Percentiles rank a stretch among this genome's conserved stretches.
phyloP scores from a whole-genome alignment of 2,113 vertebrate species.

The Corythoichthys intestinalis region DNA sequence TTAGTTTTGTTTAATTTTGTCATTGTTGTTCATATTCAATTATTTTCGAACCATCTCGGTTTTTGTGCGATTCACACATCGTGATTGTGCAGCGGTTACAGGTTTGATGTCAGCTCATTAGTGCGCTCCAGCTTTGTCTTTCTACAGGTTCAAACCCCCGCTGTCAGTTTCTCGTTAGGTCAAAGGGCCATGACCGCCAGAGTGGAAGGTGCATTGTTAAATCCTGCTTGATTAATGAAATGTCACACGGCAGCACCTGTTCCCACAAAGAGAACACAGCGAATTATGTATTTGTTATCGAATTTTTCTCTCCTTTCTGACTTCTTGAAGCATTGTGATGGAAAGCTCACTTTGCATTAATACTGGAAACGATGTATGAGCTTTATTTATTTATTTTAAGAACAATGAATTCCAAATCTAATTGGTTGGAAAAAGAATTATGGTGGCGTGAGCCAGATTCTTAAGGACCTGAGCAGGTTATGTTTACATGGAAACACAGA shows the following conservation, averaged over 20 bases:
- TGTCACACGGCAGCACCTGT: conserved; percentile 59
- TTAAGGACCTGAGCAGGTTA: too few species aligned
- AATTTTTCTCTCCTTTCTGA: conserved; percentile 9
- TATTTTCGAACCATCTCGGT: too few species aligned
- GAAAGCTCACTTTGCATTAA: conserved; percentile 4
- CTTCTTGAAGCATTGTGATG: background rate
- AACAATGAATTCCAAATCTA: too few species aligned
- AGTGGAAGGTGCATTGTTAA: conserved; percentile 50
- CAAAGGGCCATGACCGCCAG: conserved; percentile 38
- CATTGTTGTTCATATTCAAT: too few species aligned
- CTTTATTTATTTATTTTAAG: background rate
- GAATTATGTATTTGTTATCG: conserved; percentile 27
- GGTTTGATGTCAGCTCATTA: conserved; percentile 1
- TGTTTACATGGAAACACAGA: too few species aligned
- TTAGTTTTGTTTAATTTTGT: too few species aligned
- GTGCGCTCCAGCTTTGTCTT: conserved; percentile 22
- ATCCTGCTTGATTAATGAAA: conserved; percentile 59
- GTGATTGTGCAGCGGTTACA: background rate
- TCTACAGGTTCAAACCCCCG: conserved; percentile 30
- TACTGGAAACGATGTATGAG: conserved; percentile 8
- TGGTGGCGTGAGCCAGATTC: too few species aligned
- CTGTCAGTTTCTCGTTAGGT: conserved; percentile 40
- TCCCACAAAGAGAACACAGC: conserved; percentile 38
- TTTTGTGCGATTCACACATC: too few species aligned
- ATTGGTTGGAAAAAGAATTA: too few species aligned